Evolutionary conservation across 23 tunicate genomes (phyloP).

Genomic region (Styela plicata): DNA sequence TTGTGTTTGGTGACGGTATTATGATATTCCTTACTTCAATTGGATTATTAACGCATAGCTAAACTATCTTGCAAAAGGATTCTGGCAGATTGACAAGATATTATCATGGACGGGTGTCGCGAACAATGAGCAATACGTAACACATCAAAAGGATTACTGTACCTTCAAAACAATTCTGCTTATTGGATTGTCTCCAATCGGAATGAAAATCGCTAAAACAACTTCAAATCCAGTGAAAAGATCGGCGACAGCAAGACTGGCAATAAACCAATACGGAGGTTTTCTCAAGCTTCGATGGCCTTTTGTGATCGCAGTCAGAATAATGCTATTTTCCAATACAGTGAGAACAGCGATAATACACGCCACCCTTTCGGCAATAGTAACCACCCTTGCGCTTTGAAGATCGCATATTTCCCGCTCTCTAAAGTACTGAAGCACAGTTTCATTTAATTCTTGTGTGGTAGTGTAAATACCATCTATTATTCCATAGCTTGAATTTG

Average conservation of each 20-base stretch:
- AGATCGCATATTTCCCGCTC: conserved; percentile 21
- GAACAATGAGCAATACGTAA: too few species aligned
- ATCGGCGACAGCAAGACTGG: conserved; percentile 86
- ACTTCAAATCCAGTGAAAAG: conserved; percentile 82
- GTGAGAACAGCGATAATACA: conserved; percentile 74
- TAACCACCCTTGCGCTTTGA: conserved; percentile 37
- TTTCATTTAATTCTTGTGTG: background rate
- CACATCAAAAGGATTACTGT: background rate
- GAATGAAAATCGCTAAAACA: conserved; percentile 68
- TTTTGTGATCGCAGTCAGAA: conserved; percentile 59
- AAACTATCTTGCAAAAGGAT: too few species aligned
- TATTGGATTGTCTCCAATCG: conserved; percentile 66
- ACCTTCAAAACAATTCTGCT: conserved; percentile 87
- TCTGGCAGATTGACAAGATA: too few species aligned
- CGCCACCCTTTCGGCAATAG: conserved; percentile 74
- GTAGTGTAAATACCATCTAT: background rate
- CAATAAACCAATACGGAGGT: conserved; percentile 94
- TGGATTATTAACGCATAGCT: too few species aligned
- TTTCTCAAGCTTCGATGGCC: conserved; percentile 76
- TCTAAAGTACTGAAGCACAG: background rate
- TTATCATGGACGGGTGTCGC: too few species aligned
- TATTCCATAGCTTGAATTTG: background rate
- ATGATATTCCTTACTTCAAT: too few species aligned
- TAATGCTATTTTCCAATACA: conserved; percentile 48
- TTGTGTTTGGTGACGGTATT: too few species aligned